Base-by-base conservation (phyloP, 2,888 invertebrate genomes). In the Acronicta psi region DNA sequence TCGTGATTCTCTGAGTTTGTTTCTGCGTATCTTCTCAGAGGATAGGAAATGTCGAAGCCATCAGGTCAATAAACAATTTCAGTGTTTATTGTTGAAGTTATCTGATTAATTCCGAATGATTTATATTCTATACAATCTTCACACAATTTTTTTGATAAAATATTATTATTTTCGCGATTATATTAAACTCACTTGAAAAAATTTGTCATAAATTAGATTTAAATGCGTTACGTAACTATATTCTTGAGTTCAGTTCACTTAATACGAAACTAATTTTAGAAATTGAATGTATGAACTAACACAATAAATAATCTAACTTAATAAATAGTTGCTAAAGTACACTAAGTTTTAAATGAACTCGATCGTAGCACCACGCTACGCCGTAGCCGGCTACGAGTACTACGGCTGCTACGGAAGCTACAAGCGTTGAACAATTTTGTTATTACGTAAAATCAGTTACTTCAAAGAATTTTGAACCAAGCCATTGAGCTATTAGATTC, bases 271-370 rank as follows among this genome's bases (percentile, higher is more conserved):
- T 58, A 59, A 68, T 59, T 68, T 68, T 64, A 72, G 72, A 59
- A 72, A 72, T 72, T 65, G 68, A 68, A 71, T 73, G 50, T 61
- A 53, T 59, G 55, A 53, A 73, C 61, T 73, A 70, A 23, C 25
- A 59, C 64, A 58, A 70, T 73, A 73, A 73, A 73, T 73, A 73
- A 70, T 55, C 55, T 58, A 64, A 73, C 57, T 71, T 68, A 62
- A 70, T 69, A 73, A 66, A 73, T 59, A 68, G 51, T 73, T 71
- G 60, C 47, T 50, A 58, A 67, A 68, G 59, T 45, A 49, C 53
- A 68, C 61, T 56, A 73, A 70, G 68, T 68, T 68, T 58, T 41
- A 60, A 67, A 64, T 52, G 34, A 73, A 68, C 58, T 59, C 31
- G 55, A 56, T 64, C 67, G 59, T 71, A 62, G 74, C 37, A 51